Percentiles rank a stretch among this genome's conserved stretches.
phyloP scores from a whole-genome alignment of 30 jellyfish, hydroid and myxozoan genomes.

The Mastigias papua region DNA sequence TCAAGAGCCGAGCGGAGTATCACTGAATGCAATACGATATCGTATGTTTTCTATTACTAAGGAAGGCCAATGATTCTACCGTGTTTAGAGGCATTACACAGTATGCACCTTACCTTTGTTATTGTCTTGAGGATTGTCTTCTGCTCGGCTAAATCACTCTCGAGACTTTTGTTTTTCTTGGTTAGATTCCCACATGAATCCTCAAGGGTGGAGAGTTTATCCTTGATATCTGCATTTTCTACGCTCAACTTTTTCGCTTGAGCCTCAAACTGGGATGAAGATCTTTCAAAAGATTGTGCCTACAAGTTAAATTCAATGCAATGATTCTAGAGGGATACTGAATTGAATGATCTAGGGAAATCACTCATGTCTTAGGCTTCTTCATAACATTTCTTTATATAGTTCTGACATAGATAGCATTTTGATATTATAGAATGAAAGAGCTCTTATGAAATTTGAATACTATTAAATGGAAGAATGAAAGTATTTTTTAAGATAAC shows the following conservation, averaged over 20 bases:
- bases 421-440: no score
- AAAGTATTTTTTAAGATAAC: no score
- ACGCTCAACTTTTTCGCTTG: constrained; percentile 43
- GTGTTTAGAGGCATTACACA: neutral
- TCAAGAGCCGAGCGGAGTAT: no score
- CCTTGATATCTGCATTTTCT: constrained; percentile 37
- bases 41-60: no score
- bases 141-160: constrained; percentile 50
- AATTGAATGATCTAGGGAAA: constrained; percentile 5
- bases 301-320: neutral
- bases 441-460: no score
- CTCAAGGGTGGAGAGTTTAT: constrained; percentile 31
- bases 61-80: no score
- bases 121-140: constrained; percentile 47
- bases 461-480: no score
- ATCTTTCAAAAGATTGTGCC: constrained; percentile 73
- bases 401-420: no score
- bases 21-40: no score
- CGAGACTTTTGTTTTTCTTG: constrained; percentile 53
- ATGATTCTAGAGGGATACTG: neutral
- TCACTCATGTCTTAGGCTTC: no score
- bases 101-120: constrained; percentile 8
- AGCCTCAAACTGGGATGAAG: constrained; percentile 57
- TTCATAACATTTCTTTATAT: no score
- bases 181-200: constrained; percentile 35